Base-by-base conservation (phyloP, 1,140 invertebrate genomes). In the Drosophila neocordata region DNA sequence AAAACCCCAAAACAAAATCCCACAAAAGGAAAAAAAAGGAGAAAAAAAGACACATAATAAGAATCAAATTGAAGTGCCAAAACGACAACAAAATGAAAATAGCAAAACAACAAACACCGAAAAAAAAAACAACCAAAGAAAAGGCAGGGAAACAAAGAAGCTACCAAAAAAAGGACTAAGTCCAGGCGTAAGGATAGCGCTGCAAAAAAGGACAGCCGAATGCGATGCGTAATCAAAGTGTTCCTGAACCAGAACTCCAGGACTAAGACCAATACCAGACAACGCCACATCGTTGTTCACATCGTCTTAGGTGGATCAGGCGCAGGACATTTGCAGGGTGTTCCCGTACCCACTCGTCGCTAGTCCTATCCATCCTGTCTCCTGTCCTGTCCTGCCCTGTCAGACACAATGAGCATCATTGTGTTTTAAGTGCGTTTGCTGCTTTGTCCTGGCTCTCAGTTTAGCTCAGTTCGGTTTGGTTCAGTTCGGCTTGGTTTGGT, bases 401-500 rank as follows among this genome's bases (percentile, higher is more conserved):
- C 83, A 88, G 79, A 88, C 79, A 88, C 83, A 88, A 88, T 88
- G 83, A 88, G 83, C 83, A 83, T 88, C 83, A 88, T 88, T 88
- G 83, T 88, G 72, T 88, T 88, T 88, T 88, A 88, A 88, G 82
- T 85, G 82, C 82, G 82, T 85, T 87, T 81, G 82, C 82, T 88
- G 83, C 79, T 58, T 65, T 68, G 67, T 62, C 68, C 61, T 18
- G 22, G 52, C 38, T 18, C 37, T 31, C 13, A 11, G 7, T 9
- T n/a, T 51, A 8, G 13, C 5, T n/a, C 22, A 8, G 38, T 8
- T 24, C 37, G 7, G n/a, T 48, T 37, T 22, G 12, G 38, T 13
- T 11, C 11, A 9, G 11, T 31, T 27, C 9, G 8, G 7, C 37
- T 35, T 52, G 37, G 35, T 27, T 53, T 56, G 6, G 37, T 24